Conservation (phyloP, 2,113 vertebrate genomes). For the Dasypus novemcinctus region DNA sequence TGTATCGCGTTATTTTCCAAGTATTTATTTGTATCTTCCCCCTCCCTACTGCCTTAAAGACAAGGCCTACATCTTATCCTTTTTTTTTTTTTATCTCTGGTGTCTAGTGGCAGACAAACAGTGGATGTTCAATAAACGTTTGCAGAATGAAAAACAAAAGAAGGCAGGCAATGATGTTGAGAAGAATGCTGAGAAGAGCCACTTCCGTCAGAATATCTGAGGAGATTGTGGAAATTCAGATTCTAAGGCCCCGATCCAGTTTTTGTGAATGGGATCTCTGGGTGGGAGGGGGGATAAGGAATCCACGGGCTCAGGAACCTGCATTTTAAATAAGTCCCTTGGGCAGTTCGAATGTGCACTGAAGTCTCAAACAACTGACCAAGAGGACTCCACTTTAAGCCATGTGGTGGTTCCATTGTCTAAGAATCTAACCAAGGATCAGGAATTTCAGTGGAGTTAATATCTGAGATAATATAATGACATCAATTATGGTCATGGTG, state of each 20-base stretch:
- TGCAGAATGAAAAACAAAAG: background rate
- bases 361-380: background rate
- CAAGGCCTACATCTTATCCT: background rate
- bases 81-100: background rate
- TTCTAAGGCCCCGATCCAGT: background rate
- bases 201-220: background rate
- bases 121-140: background rate
- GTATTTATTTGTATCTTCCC: background rate
- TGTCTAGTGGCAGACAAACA: background rate
- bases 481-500: slow-evolving; percentile 32
- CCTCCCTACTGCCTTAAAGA: background rate
- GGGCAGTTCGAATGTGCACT: background rate
- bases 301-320: background rate
- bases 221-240: background rate
- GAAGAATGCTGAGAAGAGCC: background rate
- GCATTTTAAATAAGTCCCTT: background rate
- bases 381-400: background rate
- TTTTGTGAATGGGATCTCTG: background rate
- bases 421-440: slow-evolving; percentile 18
- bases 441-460: slow-evolving; percentile 2
- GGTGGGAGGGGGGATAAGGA: background rate
- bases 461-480: slow-evolving; percentile 57
- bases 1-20: background rate
- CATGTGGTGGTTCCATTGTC: background rate
- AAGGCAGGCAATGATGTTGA: background rate